Percentiles rank a stretch among this genome's conserved stretches.
Evolutionary conservation across 1,140 invertebrate genomes (phyloP).

Genomic region (Zaprionus africanus): DNA sequence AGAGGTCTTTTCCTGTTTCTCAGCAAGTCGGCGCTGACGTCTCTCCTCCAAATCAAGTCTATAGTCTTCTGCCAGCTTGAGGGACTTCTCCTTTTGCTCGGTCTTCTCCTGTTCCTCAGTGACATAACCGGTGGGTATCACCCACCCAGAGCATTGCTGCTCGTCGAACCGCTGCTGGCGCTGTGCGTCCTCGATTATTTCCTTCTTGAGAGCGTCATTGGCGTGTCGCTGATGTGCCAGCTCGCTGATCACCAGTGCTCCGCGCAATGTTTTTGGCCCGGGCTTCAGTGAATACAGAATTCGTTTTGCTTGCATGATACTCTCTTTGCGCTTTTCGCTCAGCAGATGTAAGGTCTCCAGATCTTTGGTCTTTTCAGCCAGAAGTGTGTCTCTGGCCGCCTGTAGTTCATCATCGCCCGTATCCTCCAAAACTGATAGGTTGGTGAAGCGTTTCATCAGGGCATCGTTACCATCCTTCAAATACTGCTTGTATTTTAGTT

Average conservation of each 20-base stretch:
- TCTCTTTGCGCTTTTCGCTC: constrained; percentile 57
- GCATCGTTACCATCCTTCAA: constrained; percentile 65
- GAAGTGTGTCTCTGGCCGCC: not conserved
- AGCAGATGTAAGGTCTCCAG: constrained; percentile 7
- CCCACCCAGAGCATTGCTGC: constrained; percentile 34
- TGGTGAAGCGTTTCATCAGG: constrained; percentile 52
- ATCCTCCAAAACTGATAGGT: not conserved
- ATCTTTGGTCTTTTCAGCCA: not conserved
- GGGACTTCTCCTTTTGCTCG: constrained; percentile 17
- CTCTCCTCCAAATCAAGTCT: constrained; percentile 15
- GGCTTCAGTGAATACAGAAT: constrained; percentile 58
- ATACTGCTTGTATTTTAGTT: constrained; percentile 59
- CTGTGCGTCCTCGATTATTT: constrained; percentile 40
- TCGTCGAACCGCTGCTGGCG: constrained; percentile 48
- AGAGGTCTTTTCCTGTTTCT: constrained; percentile 20
- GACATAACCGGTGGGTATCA: constrained; percentile 48
- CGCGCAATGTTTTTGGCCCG: constrained; percentile 44
- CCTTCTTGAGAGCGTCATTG: constrained; percentile 44
- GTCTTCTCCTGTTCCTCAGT: constrained; percentile 44
- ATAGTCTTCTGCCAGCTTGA: not conserved
- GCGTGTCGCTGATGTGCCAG: constrained; percentile 44
- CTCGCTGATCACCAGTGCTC: constrained; percentile 52
- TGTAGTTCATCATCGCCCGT: constrained; percentile 12
- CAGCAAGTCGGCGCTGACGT: constrained; percentile 4
- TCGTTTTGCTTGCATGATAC: constrained; percentile 49